phyloP scores from a whole-genome alignment of 2,888 invertebrate species.

The Polydrusus cervinus region DNA sequence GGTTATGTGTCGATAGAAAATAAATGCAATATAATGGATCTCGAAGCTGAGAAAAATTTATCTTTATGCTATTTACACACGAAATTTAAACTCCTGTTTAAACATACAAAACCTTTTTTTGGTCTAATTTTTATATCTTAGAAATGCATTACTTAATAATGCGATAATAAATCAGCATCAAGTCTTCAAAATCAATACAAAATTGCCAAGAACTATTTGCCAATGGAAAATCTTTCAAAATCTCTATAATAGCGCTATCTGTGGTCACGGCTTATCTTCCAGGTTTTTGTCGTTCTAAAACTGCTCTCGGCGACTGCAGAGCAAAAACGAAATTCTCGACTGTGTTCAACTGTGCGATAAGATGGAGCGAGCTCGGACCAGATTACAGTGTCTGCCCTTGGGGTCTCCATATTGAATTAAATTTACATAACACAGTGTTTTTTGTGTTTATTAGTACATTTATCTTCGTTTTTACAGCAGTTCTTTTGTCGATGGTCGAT shows the following conservation, averaged over 20 bases:
- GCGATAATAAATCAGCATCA: slow-evolving; percentile 9
- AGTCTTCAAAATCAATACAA: background rate
- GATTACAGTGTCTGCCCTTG: slow-evolving; percentile 50
- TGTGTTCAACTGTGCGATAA: slow-evolving; percentile 44
- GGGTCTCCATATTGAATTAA: slow-evolving; percentile 52
- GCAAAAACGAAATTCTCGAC: slow-evolving; percentile 41
- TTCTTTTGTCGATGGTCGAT: slow-evolving; percentile 45
- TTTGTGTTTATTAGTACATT: slow-evolving; percentile 51
- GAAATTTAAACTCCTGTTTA: too few species aligned
- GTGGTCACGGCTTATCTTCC: slow-evolving; percentile 9
- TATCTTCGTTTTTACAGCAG: slow-evolving; percentile 47
- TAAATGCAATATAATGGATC: too few species aligned
- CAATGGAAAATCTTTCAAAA: slow-evolving; percentile 22
- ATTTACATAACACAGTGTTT: slow-evolving; percentile 53
- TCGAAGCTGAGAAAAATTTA: too few species aligned
- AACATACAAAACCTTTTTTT: too few species aligned
- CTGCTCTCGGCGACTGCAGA: slow-evolving; percentile 15
- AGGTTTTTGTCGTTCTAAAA: slow-evolving; percentile 27
- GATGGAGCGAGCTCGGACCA: slow-evolving; percentile 45
- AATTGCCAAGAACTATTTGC: slow-evolving; percentile 3
- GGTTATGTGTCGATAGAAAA: too few species aligned
- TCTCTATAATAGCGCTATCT: slow-evolving; percentile 17
- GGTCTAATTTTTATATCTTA: too few species aligned
- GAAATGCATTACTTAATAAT: too few species aligned
- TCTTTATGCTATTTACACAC: too few species aligned